Base-by-base conservation (phyloP, 2,797 vertebrate genomes). In the Sylvilagus floridanus region DNA sequence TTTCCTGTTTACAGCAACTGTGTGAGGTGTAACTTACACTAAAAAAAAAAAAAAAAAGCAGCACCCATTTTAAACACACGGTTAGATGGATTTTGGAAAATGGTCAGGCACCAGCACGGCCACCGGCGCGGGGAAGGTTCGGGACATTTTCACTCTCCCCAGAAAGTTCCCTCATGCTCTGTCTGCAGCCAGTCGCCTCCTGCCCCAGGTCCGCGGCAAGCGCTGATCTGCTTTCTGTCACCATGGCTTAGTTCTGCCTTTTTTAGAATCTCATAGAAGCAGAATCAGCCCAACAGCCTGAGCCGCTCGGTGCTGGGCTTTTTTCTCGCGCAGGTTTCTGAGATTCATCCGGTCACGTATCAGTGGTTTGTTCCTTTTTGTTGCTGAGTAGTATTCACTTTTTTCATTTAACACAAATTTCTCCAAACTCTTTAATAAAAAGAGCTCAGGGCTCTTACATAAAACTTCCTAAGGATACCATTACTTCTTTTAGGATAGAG, bases 401-500 rank as follows among this genome's bases (percentile, higher is more conserved):
- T 93, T 47, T 65, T 22, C n/a, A 21, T 10, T 47, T 11, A 65
- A 2, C 66, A 75, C 35, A 42, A 73, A 17, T 57, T 50, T 91
- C 77, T 63, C 35, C 22, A 72, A 57, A 35, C 4, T 26, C 75
- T 37, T 62, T 37, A 81, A 63, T 76, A 93, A 88, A 92, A 86
- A 57, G 11, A 77, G 52, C 14, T 24, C 16, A 65, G 65, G n/a
- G 26, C 37, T 86, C 35, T 35, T 75, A 69, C 12, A 32, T 28
- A 75, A 47, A 66, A 37, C 37, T 85, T 81, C 57, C 69, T 32
- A 93, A 84, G 47, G 65, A 65, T 32, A 50, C 30, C 24, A 28
- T 62, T 57, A 60, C 52, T 77, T 82, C 79, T 95, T 97, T 79
- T 92, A 91, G 94, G 86, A 89, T 95, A 93, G 95, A 2, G 42